A percentile compares a stretch with the other conserved stretches of the same genome.
Conservation (phyloP, 2,113 vertebrate genomes). For the Arothron firmamentum region DNA sequence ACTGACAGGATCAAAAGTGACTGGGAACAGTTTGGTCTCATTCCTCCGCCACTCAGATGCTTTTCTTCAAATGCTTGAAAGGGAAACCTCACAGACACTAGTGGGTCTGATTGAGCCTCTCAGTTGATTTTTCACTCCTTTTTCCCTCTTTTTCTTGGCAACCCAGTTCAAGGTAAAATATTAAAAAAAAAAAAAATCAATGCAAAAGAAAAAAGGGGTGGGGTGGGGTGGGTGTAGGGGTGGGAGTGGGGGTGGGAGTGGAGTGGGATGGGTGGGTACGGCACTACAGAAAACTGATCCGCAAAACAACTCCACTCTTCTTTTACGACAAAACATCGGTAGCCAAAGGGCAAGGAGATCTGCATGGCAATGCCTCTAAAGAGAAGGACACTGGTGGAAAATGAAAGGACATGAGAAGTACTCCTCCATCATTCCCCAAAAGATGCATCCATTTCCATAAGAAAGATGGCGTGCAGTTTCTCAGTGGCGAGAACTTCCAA, state of each 20-base stretch:
- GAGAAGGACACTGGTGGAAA: slow-evolving; percentile 89
- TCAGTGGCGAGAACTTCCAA: slow-evolving; percentile 91
- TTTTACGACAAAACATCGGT: slow-evolving; percentile 92
- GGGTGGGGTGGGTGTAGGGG: neutral
- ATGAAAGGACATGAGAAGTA: slow-evolving; percentile 81
- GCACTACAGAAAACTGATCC: slow-evolving; percentile 74
- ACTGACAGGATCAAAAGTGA: slow-evolving; percentile 78
- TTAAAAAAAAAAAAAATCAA: slow-evolving; percentile 37
- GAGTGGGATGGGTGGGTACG: slow-evolving; percentile 4
- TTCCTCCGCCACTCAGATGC: slow-evolving; percentile 67
- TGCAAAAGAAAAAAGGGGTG: slow-evolving; percentile 34
- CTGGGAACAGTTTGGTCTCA: slow-evolving; percentile 72
- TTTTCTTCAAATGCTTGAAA: slow-evolving; percentile 70
- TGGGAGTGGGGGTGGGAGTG: too few relatives aligned
- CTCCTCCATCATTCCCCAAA: slow-evolving; percentile 76
- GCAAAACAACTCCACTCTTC: slow-evolving; percentile 91
- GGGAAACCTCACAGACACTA: slow-evolving; percentile 70
- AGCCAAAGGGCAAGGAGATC: slow-evolving; percentile 92
- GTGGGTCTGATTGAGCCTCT: slow-evolving; percentile 70
- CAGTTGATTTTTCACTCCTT: slow-evolving; percentile 59
- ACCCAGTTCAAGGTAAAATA: slow-evolving; percentile 68
- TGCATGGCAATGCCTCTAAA: slow-evolving; percentile 89
- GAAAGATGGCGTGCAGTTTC: slow-evolving; percentile 93
- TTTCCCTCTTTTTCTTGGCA: slow-evolving; percentile 62
- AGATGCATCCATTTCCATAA: slow-evolving; percentile 97